Evolutionary conservation across 1,140 invertebrate genomes (phyloP).

Genomic region (Ctenoplectra terminalis): DNA sequence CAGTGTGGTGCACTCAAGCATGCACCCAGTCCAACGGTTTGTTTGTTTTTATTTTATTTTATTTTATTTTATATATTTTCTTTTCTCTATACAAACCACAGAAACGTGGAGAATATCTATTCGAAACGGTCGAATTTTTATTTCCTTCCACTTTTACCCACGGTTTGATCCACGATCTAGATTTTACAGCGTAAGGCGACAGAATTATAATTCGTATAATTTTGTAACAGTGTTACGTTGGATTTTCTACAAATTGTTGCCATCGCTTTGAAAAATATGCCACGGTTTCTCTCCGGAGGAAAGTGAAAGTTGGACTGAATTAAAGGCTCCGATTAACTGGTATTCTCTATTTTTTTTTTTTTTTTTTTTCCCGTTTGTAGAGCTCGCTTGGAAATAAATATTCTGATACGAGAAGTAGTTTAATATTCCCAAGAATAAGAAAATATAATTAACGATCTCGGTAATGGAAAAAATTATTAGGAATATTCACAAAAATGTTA

Average conservation of each 20-base stretch:
- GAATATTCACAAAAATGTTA: too few relatives aligned
- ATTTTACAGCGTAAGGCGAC: too few relatives aligned
- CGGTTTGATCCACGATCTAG: too few relatives aligned
- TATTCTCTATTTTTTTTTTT: background rate
- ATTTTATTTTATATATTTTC: too few relatives aligned
- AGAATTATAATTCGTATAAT: background rate
- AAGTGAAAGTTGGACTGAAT: slow-evolving; percentile 34
- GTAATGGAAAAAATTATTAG: too few relatives aligned
- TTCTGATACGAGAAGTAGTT: too few relatives aligned
- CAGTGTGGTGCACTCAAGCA: background rate
- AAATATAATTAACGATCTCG: too few relatives aligned
- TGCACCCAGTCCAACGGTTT: background rate
- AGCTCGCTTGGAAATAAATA: background rate
- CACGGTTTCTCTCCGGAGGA: slow-evolving; percentile 19
- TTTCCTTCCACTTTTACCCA: background rate
- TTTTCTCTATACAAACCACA: background rate
- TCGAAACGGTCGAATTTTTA: background rate
- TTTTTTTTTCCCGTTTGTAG: too few relatives aligned
- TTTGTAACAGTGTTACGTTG: background rate
- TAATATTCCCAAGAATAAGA: too few relatives aligned
- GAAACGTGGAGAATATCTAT: background rate
- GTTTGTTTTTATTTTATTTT: background rate
- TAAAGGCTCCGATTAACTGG: background rate
- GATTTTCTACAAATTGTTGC: slow-evolving; percentile 18
- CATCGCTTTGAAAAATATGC: background rate